Conservation (phyloP, 2,797 vertebrate genomes). For the Anguilla pacifica region DNA sequence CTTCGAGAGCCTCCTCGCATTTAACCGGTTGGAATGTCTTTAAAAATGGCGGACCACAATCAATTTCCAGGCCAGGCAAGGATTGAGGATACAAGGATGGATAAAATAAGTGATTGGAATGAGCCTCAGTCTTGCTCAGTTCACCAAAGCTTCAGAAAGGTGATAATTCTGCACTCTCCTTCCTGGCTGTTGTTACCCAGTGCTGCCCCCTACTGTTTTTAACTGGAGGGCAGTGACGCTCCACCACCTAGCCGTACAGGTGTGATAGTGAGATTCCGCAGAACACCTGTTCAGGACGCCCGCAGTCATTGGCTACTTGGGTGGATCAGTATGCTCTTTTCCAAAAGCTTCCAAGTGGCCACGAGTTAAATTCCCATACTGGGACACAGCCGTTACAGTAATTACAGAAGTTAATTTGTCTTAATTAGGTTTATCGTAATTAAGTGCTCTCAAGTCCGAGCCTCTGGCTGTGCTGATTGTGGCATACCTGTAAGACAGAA, state of each 20-base stretch:
- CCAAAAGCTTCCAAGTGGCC: not conserved
- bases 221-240: not conserved
- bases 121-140: not conserved
- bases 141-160: not conserved
- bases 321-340: not conserved
- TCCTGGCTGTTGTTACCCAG: not conserved
- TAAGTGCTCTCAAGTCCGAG: not conserved
- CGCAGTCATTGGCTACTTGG: not conserved
- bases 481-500: not conserved
- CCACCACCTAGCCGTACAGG: not conserved
- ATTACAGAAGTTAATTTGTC: not conserved
- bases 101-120: no score
- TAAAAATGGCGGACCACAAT: not conserved
- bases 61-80: no score
- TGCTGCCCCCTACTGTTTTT: not conserved
- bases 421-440: not conserved
- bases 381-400: not conserved
- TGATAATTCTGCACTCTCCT: not conserved
- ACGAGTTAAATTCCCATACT: not conserved
- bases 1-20: no score
- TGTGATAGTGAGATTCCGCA: not conserved
- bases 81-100: no score
- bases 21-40: no score
- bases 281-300: not conserved
- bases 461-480: not conserved